Conservation (phyloP, 1,140 invertebrate genomes). For the Philaenus spumarius region DNA sequence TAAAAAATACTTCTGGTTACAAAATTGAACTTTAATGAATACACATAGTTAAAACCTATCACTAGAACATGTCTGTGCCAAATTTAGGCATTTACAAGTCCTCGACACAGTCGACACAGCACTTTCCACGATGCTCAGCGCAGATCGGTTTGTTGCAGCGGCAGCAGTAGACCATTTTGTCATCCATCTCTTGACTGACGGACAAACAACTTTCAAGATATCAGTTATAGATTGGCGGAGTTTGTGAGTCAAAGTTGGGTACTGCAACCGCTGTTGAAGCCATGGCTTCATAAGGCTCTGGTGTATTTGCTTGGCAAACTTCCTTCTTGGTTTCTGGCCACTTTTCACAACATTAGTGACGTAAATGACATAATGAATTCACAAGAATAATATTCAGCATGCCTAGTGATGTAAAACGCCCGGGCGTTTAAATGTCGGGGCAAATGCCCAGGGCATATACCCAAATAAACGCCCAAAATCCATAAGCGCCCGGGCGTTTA, state of each 20-base stretch:
- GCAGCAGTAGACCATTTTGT: not conserved
- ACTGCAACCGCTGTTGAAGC: not conserved
- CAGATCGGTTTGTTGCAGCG: conserved; percentile 11
- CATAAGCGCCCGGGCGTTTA: too few relatives aligned
- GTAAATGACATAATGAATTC: too few relatives aligned
- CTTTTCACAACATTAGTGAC: too few relatives aligned
- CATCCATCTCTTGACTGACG: conserved; percentile 8
- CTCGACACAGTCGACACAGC: conserved; percentile 8
- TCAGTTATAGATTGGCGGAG: conserved; percentile 1
- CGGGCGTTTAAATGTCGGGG: too few relatives aligned
- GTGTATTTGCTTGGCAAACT: conserved; percentile 1
- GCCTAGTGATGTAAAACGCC: too few relatives aligned
- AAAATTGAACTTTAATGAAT: not conserved
- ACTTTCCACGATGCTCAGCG: conserved; percentile 9
- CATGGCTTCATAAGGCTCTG: not conserved
- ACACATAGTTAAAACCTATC: not conserved
- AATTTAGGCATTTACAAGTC: not conserved
- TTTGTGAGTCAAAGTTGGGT: conserved; percentile 12
- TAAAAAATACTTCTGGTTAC: too few relatives aligned
- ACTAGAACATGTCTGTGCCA: not conserved
- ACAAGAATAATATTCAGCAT: too few relatives aligned
- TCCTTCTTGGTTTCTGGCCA: not conserved
- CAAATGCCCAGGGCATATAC: too few relatives aligned
- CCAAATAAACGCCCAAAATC: too few relatives aligned
- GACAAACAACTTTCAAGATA: conserved; percentile 5